Percentiles rank a stretch among this genome's conserved stretches.
phyloP scores from a whole-genome alignment of 2,888 invertebrate genomes.

The Teleogryllus oceanicus region DNA sequence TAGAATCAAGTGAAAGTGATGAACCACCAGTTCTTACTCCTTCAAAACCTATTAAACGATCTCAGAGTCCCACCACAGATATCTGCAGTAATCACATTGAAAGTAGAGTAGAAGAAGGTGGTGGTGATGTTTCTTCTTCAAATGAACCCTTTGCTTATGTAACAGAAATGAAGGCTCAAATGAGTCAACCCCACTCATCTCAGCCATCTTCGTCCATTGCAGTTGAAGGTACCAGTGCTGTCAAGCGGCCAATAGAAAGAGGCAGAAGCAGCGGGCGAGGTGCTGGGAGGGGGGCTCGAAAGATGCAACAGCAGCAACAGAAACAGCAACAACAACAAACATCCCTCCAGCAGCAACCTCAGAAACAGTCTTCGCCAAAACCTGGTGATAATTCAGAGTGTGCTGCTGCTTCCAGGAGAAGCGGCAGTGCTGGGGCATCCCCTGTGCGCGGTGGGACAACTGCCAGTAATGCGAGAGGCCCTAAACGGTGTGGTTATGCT shows the following conservation, averaged over 20 bases:
- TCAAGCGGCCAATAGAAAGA: not conserved
- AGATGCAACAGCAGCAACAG: not conserved
- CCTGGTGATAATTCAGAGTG: not conserved
- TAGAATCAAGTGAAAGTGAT: not conserved
- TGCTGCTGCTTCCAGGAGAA: not conserved
- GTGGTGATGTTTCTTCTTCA: not conserved
- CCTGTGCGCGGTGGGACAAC: conserved; percentile 7
- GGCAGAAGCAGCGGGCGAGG: conserved; percentile 12
- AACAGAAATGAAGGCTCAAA: conserved; percentile 37
- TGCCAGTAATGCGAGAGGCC: not conserved
- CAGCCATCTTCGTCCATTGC: not conserved
- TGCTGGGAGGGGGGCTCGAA: conserved; percentile 9
- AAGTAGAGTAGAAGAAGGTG: not conserved
- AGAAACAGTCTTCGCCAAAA: not conserved
- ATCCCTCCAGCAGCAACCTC: not conserved
- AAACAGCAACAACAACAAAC: not conserved
- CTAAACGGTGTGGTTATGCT: conserved; percentile 19
- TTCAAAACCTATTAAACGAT: not conserved
- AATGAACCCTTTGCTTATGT: conserved; percentile 37
- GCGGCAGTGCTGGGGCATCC: not conserved
- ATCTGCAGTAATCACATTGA: not conserved
- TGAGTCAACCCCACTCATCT: conserved; percentile 32
- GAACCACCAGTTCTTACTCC: not conserved
- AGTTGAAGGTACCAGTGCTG: not conserved
- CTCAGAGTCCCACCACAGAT: not conserved